Percentiles rank a stretch among this genome's conserved stretches.
These are phyloP conservation scores for Trichomycterus rosablanca DNA, from an alignment of 2,113 vertebrate species.

Conservation along the genomic window DNA sequence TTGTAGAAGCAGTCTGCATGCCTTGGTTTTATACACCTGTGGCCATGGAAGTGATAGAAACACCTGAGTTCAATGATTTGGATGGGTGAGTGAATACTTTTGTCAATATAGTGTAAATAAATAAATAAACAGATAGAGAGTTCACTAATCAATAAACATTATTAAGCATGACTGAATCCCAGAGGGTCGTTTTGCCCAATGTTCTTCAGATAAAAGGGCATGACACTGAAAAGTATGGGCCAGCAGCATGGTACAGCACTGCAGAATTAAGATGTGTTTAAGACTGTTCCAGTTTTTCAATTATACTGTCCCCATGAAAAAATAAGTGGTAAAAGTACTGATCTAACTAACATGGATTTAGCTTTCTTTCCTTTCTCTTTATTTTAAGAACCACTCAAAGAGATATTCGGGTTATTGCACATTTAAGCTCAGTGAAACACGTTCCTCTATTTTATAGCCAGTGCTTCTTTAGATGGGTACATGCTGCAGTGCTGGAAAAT, in stretches of 20 bases:
- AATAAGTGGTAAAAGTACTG: conserved; percentile 16
- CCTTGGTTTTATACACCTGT: too few species aligned
- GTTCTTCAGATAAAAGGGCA: conserved; percentile 20
- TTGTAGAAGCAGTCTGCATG: too few species aligned
- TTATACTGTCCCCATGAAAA: conserved; percentile 3
- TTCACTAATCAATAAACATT: conserved; percentile 8
- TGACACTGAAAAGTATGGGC: neutral
- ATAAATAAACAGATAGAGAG: too few species aligned
- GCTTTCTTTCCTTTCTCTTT: neutral
- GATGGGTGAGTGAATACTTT: too few species aligned
- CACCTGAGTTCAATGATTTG: too few species aligned
- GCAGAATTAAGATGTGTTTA: conserved; percentile 3
- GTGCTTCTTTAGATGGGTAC: neutral
- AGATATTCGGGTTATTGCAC: neutral
- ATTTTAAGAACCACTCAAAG: conserved; percentile 14
- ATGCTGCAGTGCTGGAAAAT: neutral
- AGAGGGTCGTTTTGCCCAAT: conserved; percentile 6
- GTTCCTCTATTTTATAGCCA: neutral
- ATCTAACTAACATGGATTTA: neutral
- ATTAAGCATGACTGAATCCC: conserved; percentile 17
- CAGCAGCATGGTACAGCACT: conserved; percentile 3
- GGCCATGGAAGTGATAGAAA: too few species aligned
- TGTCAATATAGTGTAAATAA: too few species aligned
- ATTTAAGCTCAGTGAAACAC: neutral
- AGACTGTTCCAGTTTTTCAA: neutral